Evolutionary conservation across 2,113 vertebrate species (phyloP).

Genomic region (Aphelocoma coerulescens): DNA sequence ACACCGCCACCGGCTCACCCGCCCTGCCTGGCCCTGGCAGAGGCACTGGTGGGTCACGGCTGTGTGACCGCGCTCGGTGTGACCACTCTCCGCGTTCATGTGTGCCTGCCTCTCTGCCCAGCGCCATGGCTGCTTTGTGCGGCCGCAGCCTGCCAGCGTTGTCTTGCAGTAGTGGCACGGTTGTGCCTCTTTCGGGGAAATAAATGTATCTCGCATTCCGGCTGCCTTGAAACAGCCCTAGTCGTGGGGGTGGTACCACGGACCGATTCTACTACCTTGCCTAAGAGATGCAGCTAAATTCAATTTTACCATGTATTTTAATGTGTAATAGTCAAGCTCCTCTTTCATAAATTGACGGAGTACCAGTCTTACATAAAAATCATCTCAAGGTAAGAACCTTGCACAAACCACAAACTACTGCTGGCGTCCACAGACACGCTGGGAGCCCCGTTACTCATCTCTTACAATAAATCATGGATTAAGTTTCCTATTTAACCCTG

Average conservation of each 20-base stretch:
- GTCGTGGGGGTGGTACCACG: neutral
- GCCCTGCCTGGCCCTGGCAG: neutral
- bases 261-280: neutral
- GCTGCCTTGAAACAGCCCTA: neutral
- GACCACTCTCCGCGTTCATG: neutral
- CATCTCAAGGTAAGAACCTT: neutral
- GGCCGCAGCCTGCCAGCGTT: accelerated
- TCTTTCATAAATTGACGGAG: neutral
- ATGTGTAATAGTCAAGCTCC: neutral
- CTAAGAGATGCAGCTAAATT: neutral
- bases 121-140: neutral
- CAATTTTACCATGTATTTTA: neutral
- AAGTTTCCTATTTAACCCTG: accelerated
- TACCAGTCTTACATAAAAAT: neutral
- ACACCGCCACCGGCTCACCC: neutral
- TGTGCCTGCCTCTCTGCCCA: neutral
- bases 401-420: neutral
- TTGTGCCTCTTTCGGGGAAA: neutral
- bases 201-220: accelerated
- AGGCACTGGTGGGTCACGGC: neutral
- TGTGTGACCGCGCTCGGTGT: neutral
- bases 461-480: accelerated
- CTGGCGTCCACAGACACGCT: neutral
- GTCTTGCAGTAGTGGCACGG: accelerated
- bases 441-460: too few species aligned